Percentiles rank a stretch among this genome's conserved stretches.
phyloP scores from a whole-genome alignment of 2,797 vertebrate species.

The Syndactyla subalaris region DNA sequence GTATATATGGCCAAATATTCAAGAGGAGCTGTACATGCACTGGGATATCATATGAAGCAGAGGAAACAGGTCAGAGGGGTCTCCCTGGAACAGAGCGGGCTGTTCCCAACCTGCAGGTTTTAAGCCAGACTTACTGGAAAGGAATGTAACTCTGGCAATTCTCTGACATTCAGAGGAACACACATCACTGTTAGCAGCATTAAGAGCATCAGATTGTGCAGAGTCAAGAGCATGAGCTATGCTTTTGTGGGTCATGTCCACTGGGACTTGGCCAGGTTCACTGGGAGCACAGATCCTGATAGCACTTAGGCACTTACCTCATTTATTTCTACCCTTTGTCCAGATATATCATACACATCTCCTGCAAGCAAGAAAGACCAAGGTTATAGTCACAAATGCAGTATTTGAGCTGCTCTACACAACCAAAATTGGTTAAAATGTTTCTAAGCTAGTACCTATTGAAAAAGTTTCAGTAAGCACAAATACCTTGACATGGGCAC shows the following conservation, averaged over 20 bases:
- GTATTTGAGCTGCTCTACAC: background rate
- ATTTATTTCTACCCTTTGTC: constrained; percentile 79
- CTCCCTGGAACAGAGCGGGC: background rate
- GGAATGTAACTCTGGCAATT: background rate
- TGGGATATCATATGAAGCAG: background rate
- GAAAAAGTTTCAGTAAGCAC: background rate
- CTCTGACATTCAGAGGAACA: background rate
- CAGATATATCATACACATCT: constrained; percentile 76
- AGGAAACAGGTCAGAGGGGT: background rate
- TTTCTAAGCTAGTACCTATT: background rate
- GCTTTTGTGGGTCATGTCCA: background rate
- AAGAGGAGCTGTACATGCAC: background rate
- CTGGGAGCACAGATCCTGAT: background rate
- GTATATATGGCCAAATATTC: background rate
- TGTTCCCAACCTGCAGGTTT: background rate
- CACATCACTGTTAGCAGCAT: background rate
- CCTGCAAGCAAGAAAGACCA: constrained; percentile 76
- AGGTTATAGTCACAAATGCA: background rate
- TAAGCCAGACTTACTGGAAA: background rate
- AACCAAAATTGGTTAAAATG: background rate
- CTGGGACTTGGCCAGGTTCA: background rate
- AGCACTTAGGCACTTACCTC: constrained; percentile 79
- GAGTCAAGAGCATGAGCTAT: background rate
- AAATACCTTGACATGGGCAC: background rate
- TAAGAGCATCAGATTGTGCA: background rate